A percentile compares a stretch with the other conserved stretches of the same genome.
phyloP scores from a whole-genome alignment of 2,888 invertebrate genomes.

The Dicycla oo region DNA sequence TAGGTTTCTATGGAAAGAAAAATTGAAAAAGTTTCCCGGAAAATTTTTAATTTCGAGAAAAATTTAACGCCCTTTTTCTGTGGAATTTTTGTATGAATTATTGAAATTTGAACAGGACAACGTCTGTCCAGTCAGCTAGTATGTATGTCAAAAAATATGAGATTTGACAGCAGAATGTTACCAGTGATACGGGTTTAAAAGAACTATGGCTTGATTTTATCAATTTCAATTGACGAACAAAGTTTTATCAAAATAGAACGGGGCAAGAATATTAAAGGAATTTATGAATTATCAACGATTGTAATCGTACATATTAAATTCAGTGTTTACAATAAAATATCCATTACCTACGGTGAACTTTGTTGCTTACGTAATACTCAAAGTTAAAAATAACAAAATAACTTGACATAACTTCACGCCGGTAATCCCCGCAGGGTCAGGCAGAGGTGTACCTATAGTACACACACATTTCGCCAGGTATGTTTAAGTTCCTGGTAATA shows the following conservation, averaged over 20 bases:
- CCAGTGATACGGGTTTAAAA: neutral
- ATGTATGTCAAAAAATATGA: conserved; percentile 8
- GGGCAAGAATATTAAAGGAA: neutral
- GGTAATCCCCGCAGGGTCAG: neutral
- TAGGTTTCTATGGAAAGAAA: no score
- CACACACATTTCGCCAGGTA: neutral
- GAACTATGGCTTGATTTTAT: neutral
- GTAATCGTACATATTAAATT: neutral
- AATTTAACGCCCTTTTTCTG: no score
- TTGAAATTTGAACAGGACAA: no score
- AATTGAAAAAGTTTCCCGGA: no score
- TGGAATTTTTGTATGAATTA: no score
- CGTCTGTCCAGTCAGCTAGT: neutral
- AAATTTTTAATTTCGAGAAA: no score
- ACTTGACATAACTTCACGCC: neutral
- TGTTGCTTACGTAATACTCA: neutral
- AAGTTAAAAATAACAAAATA: neutral
- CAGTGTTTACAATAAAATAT: neutral
- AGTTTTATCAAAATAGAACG: neutral
- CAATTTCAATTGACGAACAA: neutral
- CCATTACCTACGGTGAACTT: neutral
- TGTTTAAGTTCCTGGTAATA: neutral
- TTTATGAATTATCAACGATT: neutral
- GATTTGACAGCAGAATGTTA: neutral
- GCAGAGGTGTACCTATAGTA: neutral